Conservation (phyloP, 2,797 vertebrate species). For the Macroramphosus scolopax region DNA sequence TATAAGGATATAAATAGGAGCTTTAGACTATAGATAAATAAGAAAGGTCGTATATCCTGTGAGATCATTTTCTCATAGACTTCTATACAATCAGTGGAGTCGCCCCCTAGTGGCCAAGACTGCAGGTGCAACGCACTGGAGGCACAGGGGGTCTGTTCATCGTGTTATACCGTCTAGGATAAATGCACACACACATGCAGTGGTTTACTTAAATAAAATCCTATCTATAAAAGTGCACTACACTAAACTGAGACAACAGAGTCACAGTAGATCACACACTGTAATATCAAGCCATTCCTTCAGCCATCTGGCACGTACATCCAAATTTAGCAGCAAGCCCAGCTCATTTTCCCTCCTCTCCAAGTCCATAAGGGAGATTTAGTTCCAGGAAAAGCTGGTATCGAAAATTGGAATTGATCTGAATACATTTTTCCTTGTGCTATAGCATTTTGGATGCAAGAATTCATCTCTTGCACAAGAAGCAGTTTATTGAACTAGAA, state of each 20-base stretch:
- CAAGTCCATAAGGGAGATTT: constrained; percentile 51
- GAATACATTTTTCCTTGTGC: constrained; percentile 16
- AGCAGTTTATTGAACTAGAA: constrained; percentile 16
- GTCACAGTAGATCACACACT: constrained; percentile 32
- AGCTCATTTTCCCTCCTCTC: constrained; percentile 45
- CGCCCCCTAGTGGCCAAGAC: no score
- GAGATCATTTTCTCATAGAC: no score
- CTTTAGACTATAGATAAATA: no score
- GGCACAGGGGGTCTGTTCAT: no score
- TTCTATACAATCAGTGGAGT: no score
- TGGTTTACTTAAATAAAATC: neutral
- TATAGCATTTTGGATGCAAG: constrained; percentile 25
- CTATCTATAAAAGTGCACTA: constrained; percentile 9
- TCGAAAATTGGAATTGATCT: constrained; percentile 39
- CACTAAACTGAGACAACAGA: constrained; percentile 24
- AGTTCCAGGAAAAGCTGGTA: constrained; percentile 54
- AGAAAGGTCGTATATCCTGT: no score
- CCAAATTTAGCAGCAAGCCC: constrained; percentile 67
- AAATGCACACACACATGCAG: neutral
- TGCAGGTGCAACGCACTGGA: no score
- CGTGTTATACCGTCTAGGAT: no score
- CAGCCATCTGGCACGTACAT: constrained; percentile 63
- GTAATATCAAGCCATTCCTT: constrained; percentile 45
- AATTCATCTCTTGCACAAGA: constrained; percentile 34
- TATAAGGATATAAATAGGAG: no score